Evolutionary conservation across 2,888 invertebrate genomes (phyloP).

Genomic region (Eupeodes latifasciatus): DNA sequence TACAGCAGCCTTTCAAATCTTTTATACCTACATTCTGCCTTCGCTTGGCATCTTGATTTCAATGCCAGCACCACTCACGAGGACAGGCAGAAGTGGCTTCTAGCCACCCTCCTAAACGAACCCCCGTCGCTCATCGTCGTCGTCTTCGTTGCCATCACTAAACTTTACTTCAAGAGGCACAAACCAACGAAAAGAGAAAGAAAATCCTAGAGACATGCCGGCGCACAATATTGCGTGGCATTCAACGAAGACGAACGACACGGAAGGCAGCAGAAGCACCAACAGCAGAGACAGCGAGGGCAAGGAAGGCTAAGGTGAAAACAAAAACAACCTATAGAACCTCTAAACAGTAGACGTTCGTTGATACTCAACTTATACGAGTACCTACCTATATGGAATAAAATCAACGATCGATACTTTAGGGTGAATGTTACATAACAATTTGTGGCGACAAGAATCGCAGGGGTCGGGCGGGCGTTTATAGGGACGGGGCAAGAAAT

Average conservation of each 20-base stretch:
- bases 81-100: constrained; percentile 19
- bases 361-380: constrained; percentile 35
- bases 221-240: neutral
- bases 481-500: neutral
- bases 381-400: constrained; percentile 5
- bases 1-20: constrained; percentile 43
- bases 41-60: constrained; percentile 65
- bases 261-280: neutral
- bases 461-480: constrained; percentile 11
- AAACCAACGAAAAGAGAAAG: constrained; percentile 19
- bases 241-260: neutral
- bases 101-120: constrained; percentile 39
- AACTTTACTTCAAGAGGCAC: constrained; percentile 38
- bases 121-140: constrained; percentile 3
- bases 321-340: constrained; percentile 21
- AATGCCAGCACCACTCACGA: constrained; percentile 41
- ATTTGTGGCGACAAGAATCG: constrained; percentile 44
- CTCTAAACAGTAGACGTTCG: constrained; percentile 39
- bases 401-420: constrained; percentile 67
- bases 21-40: constrained; percentile 7
- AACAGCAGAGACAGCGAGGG: neutral
- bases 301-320: constrained; percentile 1
- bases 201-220: constrained; percentile 37
- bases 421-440: constrained; percentile 74
- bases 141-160: neutral